Conservation (phyloP, 2,888 invertebrate species). For the Drosophila mercatorum region DNA sequence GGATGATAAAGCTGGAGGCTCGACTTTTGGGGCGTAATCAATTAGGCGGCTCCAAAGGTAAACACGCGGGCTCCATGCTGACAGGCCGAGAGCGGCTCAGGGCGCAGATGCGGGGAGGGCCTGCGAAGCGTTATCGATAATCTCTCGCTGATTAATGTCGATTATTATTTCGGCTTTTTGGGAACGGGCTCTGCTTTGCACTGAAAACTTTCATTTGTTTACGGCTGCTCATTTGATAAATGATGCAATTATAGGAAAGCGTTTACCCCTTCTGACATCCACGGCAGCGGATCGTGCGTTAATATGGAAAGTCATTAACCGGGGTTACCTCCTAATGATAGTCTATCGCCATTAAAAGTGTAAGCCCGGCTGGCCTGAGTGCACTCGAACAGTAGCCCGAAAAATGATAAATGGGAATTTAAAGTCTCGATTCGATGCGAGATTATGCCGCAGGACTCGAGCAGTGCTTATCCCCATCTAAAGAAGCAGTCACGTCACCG, state of each 20-base stretch:
- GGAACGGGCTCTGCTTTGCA: constrained; percentile 5
- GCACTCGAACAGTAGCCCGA: constrained; percentile 19
- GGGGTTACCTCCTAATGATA: constrained; percentile 42
- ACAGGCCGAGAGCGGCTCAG: constrained; percentile 36
- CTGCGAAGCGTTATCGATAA: constrained; percentile 65
- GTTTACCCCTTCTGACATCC: constrained; percentile 24
- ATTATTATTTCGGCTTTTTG: constrained; percentile 54
- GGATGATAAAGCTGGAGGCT: constrained; percentile 37
- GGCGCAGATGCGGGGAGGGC: constrained; percentile 45
- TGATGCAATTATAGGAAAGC: constrained; percentile 56
- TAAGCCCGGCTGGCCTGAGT: constrained; percentile 7
- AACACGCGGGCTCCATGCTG: constrained; percentile 49
- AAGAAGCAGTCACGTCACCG: constrained; percentile 46
- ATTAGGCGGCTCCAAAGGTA: constrained; percentile 71
- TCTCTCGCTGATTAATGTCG: constrained; percentile 74
- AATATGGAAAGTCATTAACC: constrained; percentile 27
- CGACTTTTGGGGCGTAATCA: constrained; percentile 69
- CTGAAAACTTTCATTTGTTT: constrained; percentile 61
- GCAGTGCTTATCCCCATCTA: background rate
- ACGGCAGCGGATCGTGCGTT: constrained; percentile 25
- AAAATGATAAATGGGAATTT: constrained; percentile 33
- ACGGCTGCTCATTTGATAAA: constrained; percentile 57
- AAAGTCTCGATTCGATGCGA: background rate
- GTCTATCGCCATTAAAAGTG: background rate
- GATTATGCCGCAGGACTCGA: background rate